These are phyloP conservation scores for Drosophila kepulauana DNA, from an alignment of 1,140 invertebrate genomes.

Conservation along the genomic window DNA sequence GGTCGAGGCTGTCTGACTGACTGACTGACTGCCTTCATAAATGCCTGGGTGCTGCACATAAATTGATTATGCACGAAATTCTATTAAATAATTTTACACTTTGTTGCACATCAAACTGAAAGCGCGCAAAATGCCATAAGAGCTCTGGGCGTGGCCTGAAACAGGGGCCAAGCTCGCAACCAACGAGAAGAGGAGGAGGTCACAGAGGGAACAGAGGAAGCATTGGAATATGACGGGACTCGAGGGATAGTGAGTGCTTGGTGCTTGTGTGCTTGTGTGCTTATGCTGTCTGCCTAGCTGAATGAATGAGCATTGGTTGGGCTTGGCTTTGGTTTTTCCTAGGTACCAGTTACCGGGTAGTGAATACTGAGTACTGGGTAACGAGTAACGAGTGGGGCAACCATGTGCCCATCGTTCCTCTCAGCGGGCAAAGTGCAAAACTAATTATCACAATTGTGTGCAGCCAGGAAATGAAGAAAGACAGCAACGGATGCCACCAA, in stretches of 20 bases:
- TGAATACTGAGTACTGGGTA: neutral
- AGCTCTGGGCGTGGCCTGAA: conserved; percentile 37
- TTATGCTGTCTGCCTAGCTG: conserved; percentile 22
- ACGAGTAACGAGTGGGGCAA: neutral
- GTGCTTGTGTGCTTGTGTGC: conserved; percentile 2
- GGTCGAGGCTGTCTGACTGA: conserved; percentile 30
- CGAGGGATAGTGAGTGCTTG: conserved; percentile 5
- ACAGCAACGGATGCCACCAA: conserved; percentile 81
- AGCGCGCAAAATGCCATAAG: conserved; percentile 73
- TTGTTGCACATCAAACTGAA: conserved; percentile 82
- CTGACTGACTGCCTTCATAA: conserved; percentile 38
- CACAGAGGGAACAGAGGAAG: conserved; percentile 1
- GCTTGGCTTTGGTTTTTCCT: conserved; percentile 18
- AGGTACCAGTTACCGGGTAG: conserved; percentile 7
- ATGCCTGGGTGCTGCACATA: conserved; percentile 74
- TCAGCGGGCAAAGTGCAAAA: conserved; percentile 76
- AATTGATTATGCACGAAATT: conserved; percentile 84
- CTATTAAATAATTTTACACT: conserved; percentile 83
- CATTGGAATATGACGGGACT: conserved; percentile 6
- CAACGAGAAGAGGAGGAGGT: neutral
- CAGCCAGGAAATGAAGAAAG: conserved; percentile 80
- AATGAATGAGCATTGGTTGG: conserved; percentile 43
- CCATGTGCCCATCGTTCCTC: conserved; percentile 14
- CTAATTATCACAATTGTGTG: conserved; percentile 83
- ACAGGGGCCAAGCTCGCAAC: neutral